Base-by-base conservation (phyloP, 1,140 invertebrate genomes). In the Drosophila ercepeae region DNA sequence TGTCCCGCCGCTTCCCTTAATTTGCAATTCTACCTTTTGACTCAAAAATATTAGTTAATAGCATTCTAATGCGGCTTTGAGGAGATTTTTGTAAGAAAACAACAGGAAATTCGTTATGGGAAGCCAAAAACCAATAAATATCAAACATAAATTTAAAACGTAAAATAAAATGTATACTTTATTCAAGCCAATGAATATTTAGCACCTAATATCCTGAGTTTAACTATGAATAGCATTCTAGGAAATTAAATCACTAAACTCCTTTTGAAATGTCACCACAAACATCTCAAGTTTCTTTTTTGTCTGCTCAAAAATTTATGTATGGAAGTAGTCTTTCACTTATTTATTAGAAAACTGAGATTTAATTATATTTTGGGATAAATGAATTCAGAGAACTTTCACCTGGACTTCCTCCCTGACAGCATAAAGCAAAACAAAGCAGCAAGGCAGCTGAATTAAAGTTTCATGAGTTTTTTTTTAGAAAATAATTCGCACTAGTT, bases 11-110 rank as follows among this genome's bases (percentile, higher is more conserved):
- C 59, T 54, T 27, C 58, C 42, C 39, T 54, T 65, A 23, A 34
- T 32, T 46, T 46, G 39, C 23, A 25, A 27, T 14, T 11, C 36
- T 58, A 34, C 48, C 29, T 57, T 49, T 21, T 48, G 52, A 29
- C 18, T 44, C 21, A 27, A 50, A 42, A 51, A 14, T 36, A 27
- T 67, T 83, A 83, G 78, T 82, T 82, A 78, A 81, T 81, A 67
- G 73, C 44, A 63, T 77, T 81, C 52, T 55, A 73, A 81, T 77
- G 61, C 45, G 19, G 1, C 13, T 45, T 41, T 45, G 36, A 63
- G 42, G 7, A 32, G 27, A 67, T 73, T 73, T 68, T 60, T 11
- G 5, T 7, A 23, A n/a, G 32, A 16, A 41, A 14, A 44, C 45
- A 72, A 68, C 25, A 41, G 54, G 6, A 11, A 27, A 45, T 67